phyloP scores from a whole-genome alignment of 2,888 invertebrate genomes.

The Cataglyphis altisquamis region DNA sequence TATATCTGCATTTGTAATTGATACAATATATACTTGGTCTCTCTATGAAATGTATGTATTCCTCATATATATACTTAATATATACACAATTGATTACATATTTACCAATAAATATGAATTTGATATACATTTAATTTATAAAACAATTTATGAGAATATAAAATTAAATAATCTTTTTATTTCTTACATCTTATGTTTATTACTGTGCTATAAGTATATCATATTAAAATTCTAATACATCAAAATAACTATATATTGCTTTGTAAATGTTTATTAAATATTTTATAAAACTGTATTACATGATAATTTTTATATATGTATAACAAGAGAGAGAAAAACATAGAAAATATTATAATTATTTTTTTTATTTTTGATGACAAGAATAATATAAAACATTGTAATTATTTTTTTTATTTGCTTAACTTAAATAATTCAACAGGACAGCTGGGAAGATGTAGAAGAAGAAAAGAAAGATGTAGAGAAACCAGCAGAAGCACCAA shows the following conservation, averaged over 20 bases:
- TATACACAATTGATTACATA: background rate
- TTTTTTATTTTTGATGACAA: background rate
- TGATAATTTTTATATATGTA: background rate
- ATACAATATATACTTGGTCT: background rate
- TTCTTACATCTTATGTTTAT: background rate
- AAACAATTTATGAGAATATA: background rate
- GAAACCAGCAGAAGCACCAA: conserved; percentile 88
- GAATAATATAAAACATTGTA: background rate
- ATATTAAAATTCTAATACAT: background rate
- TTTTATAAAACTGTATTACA: background rate
- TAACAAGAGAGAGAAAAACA: background rate
- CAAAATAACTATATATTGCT: background rate
- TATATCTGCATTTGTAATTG: background rate
- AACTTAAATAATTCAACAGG: conserved; percentile 87
- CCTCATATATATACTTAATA: background rate
- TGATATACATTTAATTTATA: background rate
- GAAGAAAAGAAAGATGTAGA: conserved; percentile 93
- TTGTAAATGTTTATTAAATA: background rate
- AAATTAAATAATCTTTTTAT: background rate
- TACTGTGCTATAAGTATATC: background rate
- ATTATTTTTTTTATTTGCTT: conserved; percentile 18
- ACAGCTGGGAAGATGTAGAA: conserved; percentile 97
- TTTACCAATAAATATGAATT: background rate
- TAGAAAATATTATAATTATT: background rate
- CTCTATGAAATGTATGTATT: background rate